A percentile compares a stretch with the other conserved stretches of the same genome.
These are phyloP conservation scores for Phocoena sinus DNA, from an alignment of 2,113 vertebrate species.

Conservation along the genomic window DNA sequence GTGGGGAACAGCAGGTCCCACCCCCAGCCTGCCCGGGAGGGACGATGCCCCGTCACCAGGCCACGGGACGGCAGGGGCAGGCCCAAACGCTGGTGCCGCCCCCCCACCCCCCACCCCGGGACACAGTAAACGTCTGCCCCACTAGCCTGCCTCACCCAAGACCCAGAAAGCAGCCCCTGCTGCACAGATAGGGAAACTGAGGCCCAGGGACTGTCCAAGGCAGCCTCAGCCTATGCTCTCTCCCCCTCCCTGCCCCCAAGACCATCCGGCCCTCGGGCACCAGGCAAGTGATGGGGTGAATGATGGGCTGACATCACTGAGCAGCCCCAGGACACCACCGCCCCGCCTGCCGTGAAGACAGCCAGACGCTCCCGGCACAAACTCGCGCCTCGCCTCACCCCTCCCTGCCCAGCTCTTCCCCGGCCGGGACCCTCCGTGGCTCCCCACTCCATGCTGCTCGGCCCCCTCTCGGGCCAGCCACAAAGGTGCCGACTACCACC, in stretches of 20 bases:
- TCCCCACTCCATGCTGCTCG: rapidly evolving
- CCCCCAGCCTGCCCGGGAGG: neutral
- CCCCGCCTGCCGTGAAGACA: neutral
- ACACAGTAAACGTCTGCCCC: too few species aligned
- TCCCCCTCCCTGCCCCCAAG: neutral
- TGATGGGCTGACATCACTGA: rapidly evolving
- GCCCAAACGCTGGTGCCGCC: neutral
- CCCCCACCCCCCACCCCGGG: neutral
- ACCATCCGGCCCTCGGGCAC: neutral
- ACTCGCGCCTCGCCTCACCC: neutral
- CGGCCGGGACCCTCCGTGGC: neutral
- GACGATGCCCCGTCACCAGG: rapidly evolving
- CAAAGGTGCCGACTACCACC: neutral
- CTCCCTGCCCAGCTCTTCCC: neutral
- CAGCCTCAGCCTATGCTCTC: neutral
- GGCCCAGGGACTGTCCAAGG: neutral
- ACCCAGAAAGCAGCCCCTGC: rapidly evolving
- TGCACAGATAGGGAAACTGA: neutral
- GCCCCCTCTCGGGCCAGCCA: neutral
- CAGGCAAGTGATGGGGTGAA: rapidly evolving
- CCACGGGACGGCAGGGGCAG: rapidly evolving
- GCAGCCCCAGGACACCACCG: neutral
- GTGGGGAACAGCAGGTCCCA: rapidly evolving
- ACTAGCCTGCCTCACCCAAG: rapidly evolving
- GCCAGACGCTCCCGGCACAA: rapidly evolving